Percentiles rank a stretch among this genome's conserved stretches.
phyloP scores from a whole-genome alignment of 1,140 invertebrate genomes.

The Heliconius congener region DNA sequence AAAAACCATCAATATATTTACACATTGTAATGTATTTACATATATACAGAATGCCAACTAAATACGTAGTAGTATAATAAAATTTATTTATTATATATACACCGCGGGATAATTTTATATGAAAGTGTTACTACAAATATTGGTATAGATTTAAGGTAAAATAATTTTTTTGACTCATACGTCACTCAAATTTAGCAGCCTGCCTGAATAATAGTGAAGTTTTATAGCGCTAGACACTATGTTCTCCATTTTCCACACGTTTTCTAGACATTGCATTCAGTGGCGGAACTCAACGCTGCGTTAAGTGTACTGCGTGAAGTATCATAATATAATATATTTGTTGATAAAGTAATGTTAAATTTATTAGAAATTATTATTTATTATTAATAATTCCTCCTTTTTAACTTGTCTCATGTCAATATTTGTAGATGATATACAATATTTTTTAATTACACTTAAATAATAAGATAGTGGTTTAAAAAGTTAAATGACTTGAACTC shows the following conservation, averaged over 20 bases:
- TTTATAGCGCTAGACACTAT: not conserved
- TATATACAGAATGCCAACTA: constrained; percentile 66
- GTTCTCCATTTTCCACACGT: too few relatives aligned
- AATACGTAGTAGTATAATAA: constrained; percentile 49
- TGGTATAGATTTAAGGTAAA: not conserved
- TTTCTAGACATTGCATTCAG: too few relatives aligned
- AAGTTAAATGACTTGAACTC: not conserved
- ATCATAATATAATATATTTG: too few relatives aligned
- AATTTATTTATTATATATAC: constrained; percentile 64
- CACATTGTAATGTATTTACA: constrained; percentile 70
- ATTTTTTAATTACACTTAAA: not conserved
- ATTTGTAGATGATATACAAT: not conserved
- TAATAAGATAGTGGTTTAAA: not conserved
- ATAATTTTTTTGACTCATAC: too few relatives aligned
- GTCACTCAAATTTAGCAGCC: too few relatives aligned
- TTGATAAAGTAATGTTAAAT: too few relatives aligned
- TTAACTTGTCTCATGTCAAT: not conserved
- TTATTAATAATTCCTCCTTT: not conserved
- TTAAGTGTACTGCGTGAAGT: too few relatives aligned
- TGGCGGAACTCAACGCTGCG: too few relatives aligned
- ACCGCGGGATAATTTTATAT: constrained; percentile 8
- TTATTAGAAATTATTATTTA: too few relatives aligned
- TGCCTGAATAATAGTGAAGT: not conserved
- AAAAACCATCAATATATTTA: constrained; percentile 80
- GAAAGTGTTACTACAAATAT: not conserved